A percentile compares a stretch with the other conserved stretches of the same genome.
These are phyloP conservation scores for Megamerina dolium DNA, from an alignment of 2,888 invertebrate species.

Conservation along the genomic window DNA sequence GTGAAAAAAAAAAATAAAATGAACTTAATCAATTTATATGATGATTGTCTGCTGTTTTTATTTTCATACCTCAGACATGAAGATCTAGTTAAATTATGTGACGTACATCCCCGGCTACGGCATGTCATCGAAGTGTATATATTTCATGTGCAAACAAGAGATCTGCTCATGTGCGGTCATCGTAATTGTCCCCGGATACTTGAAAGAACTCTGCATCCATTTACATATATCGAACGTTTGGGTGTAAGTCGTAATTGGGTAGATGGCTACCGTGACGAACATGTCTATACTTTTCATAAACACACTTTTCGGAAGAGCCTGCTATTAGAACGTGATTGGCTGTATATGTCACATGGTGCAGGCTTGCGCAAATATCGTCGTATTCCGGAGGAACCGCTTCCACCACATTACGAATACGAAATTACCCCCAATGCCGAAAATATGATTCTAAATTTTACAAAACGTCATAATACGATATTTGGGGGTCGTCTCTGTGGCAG, in stretches of 20 bases:
- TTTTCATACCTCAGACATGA: slow-evolving; percentile 52
- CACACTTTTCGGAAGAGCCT: slow-evolving; percentile 54
- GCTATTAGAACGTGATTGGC: slow-evolving; percentile 48
- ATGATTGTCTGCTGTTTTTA: slow-evolving; percentile 51
- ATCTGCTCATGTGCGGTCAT: slow-evolving; percentile 44
- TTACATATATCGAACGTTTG: slow-evolving; percentile 38
- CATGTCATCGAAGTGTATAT: slow-evolving; percentile 50
- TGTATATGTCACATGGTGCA: slow-evolving; percentile 54
- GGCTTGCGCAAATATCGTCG: slow-evolving; percentile 39
- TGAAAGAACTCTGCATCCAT: slow-evolving; percentile 34
- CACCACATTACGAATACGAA: slow-evolving; percentile 34
- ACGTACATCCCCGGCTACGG: slow-evolving; percentile 51
- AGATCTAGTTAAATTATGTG: slow-evolving; percentile 52
- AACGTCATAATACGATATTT: slow-evolving; percentile 37
- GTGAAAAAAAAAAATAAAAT: too few species aligned
- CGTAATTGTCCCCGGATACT: slow-evolving; percentile 31
- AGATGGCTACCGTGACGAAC: slow-evolving; percentile 53
- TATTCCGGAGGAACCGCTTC: slow-evolving; percentile 39
- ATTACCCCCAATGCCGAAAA: slow-evolving; percentile 29
- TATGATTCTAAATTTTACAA: slow-evolving; percentile 40
- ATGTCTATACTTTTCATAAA: slow-evolving; percentile 47
- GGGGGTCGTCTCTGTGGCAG: slow-evolving; percentile 40
- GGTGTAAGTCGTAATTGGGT: slow-evolving; percentile 54
- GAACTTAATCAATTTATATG: slow-evolving; percentile 41
- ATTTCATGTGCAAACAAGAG: slow-evolving; percentile 36